Evolutionary conservation across 2,888 invertebrate species (phyloP).

Genomic region (Heliconius sara): DNA sequence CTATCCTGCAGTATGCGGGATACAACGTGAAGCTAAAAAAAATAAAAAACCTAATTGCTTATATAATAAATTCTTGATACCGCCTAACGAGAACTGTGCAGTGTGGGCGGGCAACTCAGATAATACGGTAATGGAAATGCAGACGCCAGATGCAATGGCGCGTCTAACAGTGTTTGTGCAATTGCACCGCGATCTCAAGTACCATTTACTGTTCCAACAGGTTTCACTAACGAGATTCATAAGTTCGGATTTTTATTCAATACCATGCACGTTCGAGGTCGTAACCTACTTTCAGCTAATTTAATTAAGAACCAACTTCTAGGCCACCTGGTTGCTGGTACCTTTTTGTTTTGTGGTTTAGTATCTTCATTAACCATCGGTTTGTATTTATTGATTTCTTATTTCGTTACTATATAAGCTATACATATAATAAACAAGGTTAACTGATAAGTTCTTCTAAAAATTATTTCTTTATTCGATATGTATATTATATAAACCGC

Average conservation of each 20-base stretch:
- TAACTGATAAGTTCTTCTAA: too few relatives aligned
- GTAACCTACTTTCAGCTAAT: slow-evolving; percentile 44
- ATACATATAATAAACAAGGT: too few relatives aligned
- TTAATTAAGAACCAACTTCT: slow-evolving; percentile 41
- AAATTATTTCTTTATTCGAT: too few relatives aligned
- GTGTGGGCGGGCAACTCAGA: slow-evolving; percentile 43
- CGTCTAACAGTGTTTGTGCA: slow-evolving; percentile 44
- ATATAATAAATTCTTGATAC: slow-evolving; percentile 41
- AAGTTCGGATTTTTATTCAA: slow-evolving; percentile 48
- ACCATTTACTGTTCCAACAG: slow-evolving; percentile 46
- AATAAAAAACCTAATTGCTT: slow-evolving; percentile 26
- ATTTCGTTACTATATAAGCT: not conserved
- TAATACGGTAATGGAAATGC: slow-evolving; percentile 46
- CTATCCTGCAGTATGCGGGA: too few relatives aligned
- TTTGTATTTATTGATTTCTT: not conserved
- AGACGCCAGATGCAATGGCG: slow-evolving; percentile 43
- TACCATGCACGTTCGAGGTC: slow-evolving; percentile 39
- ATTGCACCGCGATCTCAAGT: slow-evolving; percentile 45
- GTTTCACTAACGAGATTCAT: slow-evolving; percentile 46
- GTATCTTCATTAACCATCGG: not conserved
- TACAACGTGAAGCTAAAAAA: not conserved
- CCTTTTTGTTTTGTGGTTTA: slow-evolving; percentile 8
- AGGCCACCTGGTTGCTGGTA: slow-evolving; percentile 38
- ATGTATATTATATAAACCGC: too few relatives aligned
- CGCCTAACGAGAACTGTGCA: slow-evolving; percentile 39